Conservation (phyloP, 2,797 vertebrate genomes). For the Gadopsis bispinosus region DNA sequence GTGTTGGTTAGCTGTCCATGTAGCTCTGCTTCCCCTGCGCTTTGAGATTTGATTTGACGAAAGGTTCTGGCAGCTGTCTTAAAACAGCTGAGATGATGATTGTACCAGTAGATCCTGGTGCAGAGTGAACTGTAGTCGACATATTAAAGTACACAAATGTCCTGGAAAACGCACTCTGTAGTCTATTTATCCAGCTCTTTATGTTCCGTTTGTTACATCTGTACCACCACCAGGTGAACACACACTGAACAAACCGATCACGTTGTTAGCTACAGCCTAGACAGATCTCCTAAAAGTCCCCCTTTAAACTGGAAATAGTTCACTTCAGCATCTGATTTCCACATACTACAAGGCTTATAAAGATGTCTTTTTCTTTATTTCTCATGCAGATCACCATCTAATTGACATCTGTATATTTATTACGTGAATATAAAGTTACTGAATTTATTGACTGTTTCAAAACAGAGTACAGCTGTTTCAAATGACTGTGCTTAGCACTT, state of each 20-base stretch:
- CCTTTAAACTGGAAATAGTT: no score
- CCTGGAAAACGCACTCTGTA: not conserved
- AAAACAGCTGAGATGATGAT: slow-evolving; percentile 24
- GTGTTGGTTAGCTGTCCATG: not conserved
- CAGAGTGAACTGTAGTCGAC: not conserved
- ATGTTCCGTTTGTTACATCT: not conserved
- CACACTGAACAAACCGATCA: not conserved
- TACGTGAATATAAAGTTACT: no score
- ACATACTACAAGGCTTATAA: no score
- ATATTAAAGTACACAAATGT: not conserved
- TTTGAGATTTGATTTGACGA: slow-evolving; percentile 35
- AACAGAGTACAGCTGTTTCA: no score
- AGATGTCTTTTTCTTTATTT: no score
- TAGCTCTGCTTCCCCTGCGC: slow-evolving; percentile 11
- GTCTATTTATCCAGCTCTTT: slow-evolving; percentile 2
- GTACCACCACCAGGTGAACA: not conserved
- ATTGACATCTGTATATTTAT: no score
- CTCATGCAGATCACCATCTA: no score
- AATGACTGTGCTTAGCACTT: no score
- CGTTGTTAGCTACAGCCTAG: not conserved
- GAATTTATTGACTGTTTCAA: no score
- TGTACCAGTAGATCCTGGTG: not conserved
- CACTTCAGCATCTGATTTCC: no score
- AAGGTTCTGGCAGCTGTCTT: not conserved
- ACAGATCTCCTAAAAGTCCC: no score